Conservation (phyloP, 2,797 vertebrate species). For the Acrossocheilus fasciatus region DNA sequence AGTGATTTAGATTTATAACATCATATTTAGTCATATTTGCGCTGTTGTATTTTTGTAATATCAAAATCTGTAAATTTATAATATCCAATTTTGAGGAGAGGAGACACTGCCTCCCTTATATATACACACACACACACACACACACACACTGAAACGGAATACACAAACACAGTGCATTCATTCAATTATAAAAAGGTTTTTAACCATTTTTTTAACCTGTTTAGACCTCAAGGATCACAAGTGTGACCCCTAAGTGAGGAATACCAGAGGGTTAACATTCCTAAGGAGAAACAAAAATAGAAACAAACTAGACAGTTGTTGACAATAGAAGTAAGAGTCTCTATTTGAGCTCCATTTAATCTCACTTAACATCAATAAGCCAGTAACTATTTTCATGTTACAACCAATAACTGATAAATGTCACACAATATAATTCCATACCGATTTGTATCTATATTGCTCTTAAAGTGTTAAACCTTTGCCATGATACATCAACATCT, state of each 20-base stretch:
- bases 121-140: no score
- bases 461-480: not conserved
- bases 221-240: not conserved
- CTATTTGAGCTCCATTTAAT: not conserved
- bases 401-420: not conserved
- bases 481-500: not conserved
- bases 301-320: not conserved
- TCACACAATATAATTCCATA: not conserved
- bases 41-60: no score
- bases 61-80: no score
- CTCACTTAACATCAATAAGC: not conserved
- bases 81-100: no score
- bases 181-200: not conserved
- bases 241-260: not conserved
- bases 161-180: not conserved
- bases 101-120: no score
- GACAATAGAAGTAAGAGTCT: not conserved
- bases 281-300: not conserved
- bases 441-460: not conserved
- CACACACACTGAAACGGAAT: not conserved
- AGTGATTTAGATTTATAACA: no score
- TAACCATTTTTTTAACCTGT: not conserved
- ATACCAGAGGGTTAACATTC: not conserved
- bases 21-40: no score
- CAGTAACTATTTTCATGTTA: not conserved